A percentile compares a stretch with the other conserved stretches of the same genome.
Conservation (phyloP, 53 echinoderm and acorn worm genomes). For the Apostichopus leukothele region DNA sequence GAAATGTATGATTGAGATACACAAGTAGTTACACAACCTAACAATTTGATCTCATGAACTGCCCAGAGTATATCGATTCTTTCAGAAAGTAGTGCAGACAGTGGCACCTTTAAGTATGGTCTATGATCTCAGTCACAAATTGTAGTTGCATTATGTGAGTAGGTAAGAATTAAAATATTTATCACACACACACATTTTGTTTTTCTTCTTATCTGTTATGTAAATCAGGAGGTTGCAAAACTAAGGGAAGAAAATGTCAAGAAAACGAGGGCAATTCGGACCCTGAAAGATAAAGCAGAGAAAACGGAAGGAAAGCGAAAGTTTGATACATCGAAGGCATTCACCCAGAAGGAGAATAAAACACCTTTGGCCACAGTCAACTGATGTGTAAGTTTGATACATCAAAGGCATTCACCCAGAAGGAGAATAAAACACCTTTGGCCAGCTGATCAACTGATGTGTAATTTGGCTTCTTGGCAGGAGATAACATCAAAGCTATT, state of each 20-base stretch:
- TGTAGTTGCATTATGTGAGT: no score
- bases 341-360: conserved; percentile 81
- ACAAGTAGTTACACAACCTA: no score
- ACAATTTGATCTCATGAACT: no score
- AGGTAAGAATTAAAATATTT: no score
- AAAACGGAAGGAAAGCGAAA: conserved; percentile 58
- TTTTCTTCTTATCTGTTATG: no score
- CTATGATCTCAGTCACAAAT: no score
- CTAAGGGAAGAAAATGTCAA: conserved; percentile 82
- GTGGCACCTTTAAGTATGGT: no score
- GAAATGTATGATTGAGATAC: no score
- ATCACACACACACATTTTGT: no score
- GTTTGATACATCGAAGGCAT: conserved; percentile 70
- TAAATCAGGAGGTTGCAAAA: conserved; percentile 74
- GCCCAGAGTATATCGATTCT: background rate
- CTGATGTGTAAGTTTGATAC: conserved; percentile 55
- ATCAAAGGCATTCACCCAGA: conserved; percentile 68
- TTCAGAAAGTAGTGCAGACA: no score
- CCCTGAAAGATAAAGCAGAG: conserved; percentile 64
- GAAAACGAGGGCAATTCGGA: conserved; percentile 57
- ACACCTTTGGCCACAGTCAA: conserved; percentile 55
- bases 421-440: conserved; percentile 79
- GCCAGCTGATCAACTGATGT: background rate
- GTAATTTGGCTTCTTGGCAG: no score
- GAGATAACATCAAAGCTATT: no score